A percentile compares a stretch with the other conserved stretches of the same genome.
Evolutionary conservation across 2,888 invertebrate species (phyloP).

Genomic region (Mesoligia furuncula): DNA sequence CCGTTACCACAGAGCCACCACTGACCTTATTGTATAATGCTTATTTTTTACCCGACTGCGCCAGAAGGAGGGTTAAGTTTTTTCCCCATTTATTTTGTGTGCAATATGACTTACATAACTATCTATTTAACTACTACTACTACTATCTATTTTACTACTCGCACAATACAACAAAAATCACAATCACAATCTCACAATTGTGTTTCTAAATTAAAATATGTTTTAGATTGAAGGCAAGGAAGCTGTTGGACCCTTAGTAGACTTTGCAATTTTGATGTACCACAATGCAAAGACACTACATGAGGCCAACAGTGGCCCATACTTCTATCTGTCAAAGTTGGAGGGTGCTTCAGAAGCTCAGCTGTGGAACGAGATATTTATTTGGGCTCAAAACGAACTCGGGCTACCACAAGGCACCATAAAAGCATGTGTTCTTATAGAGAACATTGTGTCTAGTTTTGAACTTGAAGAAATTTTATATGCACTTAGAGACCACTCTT

Average conservation of each 20-base stretch:
- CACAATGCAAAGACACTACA: slow-evolving; percentile 91
- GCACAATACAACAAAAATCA: no score
- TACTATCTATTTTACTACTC: no score
- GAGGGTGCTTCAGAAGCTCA: slow-evolving; percentile 92
- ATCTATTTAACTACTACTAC: not conserved
- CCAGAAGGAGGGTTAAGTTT: no score
- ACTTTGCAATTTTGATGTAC: slow-evolving; percentile 92
- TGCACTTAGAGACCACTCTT: slow-evolving; percentile 91
- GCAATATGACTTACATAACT: not conserved
- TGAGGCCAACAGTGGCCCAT: slow-evolving; percentile 91
- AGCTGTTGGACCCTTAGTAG: slow-evolving; percentile 92
- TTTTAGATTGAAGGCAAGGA: slow-evolving; percentile 90
- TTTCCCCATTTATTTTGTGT: not conserved
- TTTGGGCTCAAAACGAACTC: slow-evolving; percentile 90
- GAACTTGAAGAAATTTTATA: slow-evolving; percentile 93
- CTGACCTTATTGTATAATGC: not conserved
- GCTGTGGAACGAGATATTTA: slow-evolving; percentile 93
- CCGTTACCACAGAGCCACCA: no score
- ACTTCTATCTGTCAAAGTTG: slow-evolving; percentile 93
- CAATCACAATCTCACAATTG: no score
- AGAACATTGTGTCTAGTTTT: slow-evolving; percentile 92
- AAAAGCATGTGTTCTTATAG: slow-evolving; percentile 93
- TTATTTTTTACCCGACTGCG: no score
- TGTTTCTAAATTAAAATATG: slow-evolving; percentile 12
- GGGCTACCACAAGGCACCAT: slow-evolving; percentile 91